Base-by-base conservation (phyloP, 1,140 invertebrate species). In the Aethina tumida region DNA sequence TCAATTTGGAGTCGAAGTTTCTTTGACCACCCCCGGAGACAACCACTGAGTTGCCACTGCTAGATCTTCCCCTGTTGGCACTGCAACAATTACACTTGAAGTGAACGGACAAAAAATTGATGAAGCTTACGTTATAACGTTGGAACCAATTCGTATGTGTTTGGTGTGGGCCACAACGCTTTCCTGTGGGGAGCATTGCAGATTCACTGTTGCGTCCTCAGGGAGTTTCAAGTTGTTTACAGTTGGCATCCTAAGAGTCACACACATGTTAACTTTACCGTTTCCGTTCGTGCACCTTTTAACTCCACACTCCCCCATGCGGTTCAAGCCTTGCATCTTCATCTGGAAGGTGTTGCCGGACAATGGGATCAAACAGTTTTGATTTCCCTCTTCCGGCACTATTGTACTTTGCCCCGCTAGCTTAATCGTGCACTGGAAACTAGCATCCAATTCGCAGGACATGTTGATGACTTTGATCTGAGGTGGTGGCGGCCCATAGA, bases 111-210 rank as follows among this genome's bases (percentile, higher is more conserved):
- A 24, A 24, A 24, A 24, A 24, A 7, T 24, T 6, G 6, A 24
- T 7, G 21, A 7, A 24, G n/a, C 45, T 48, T 27, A 48, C 45
- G 27, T 16, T 14, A 45, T 45, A 16, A 38, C 39, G 18, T 43
- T 42, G 7, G 34, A 34, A 5, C 39, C 42, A 3, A 53, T 33
- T 32, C 41, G 35, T 8, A 67, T 38, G 24, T 51, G 64, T 45
- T 73, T 74, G 0, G 68, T 73, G 32, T 73, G 75, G 2, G 68
- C 65, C 2, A 68, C 68, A 2, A 70, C 64, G 22, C 65, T 64
- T 13, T 78, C 70, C 40, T 77, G 76, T 0, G 69, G 68, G 25
- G 66, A 68, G 51, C 79, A 81, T 43, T 74, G 68, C 18, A 82
- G 59, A 14, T 70, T 73, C 7, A 81, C 60, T 6, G 71, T 63